Percentiles rank a stretch among this genome's conserved stretches.
These are phyloP conservation scores for Drosophila gaucha DNA, from an alignment of 2,888 invertebrate species.

Conservation along the genomic window DNA sequence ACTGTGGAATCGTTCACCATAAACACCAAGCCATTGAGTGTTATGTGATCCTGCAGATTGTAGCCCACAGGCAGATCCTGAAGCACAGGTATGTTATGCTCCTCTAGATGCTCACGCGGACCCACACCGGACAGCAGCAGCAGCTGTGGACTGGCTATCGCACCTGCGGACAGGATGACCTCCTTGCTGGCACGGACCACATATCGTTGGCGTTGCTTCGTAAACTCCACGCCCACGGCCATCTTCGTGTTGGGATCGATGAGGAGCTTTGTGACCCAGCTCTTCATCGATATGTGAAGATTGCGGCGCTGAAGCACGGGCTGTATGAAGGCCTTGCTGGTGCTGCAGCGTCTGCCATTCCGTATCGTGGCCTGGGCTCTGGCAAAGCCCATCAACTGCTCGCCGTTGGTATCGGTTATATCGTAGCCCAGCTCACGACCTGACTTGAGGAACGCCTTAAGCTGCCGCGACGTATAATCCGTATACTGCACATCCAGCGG, in stretches of 20 bases:
- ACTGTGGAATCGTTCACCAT: slow-evolving; percentile 89
- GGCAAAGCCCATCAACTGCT: slow-evolving; percentile 88
- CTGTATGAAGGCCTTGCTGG: slow-evolving; percentile 91
- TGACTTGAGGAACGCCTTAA: slow-evolving; percentile 88
- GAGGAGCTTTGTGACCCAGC: slow-evolving; percentile 89
- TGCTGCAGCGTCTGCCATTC: slow-evolving; percentile 91
- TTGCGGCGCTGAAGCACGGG: slow-evolving; percentile 88
- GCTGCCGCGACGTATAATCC: slow-evolving; percentile 87
- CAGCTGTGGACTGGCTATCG: slow-evolving; percentile 93
- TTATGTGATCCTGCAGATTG: slow-evolving; percentile 93
- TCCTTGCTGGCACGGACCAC: slow-evolving; percentile 88
- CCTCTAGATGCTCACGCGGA: slow-evolving; percentile 87
- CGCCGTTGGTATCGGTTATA: slow-evolving; percentile 90
- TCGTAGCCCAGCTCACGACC: slow-evolving; percentile 89
- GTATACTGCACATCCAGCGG: slow-evolving; percentile 89
- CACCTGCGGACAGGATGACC: slow-evolving; percentile 92
- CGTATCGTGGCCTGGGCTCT: slow-evolving; percentile 90
- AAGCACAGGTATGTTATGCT: slow-evolving; percentile 87
- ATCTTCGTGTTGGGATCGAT: slow-evolving; percentile 87
- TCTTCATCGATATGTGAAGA: slow-evolving; percentile 89
- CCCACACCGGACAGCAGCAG: slow-evolving; percentile 94
- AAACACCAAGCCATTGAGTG: slow-evolving; percentile 90
- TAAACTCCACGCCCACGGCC: slow-evolving; percentile 89
- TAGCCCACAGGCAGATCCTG: slow-evolving; percentile 91
- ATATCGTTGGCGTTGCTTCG: slow-evolving; percentile 87